These are phyloP conservation scores for Ibidorhyncha struthersii DNA, from an alignment of 2,113 vertebrate genomes.

Conservation along the genomic window DNA sequence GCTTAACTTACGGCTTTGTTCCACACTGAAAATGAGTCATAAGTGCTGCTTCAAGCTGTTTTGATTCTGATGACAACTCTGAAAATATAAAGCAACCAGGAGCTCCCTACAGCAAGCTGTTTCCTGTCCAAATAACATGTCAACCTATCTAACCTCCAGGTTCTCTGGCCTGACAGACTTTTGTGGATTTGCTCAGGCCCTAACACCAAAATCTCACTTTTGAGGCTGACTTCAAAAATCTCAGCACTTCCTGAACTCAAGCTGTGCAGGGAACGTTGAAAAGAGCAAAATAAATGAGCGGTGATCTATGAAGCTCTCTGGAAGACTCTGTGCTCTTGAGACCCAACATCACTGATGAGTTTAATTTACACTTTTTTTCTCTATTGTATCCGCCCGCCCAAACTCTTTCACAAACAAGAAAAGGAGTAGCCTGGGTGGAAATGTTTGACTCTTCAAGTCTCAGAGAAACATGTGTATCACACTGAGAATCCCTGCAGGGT, in stretches of 20 bases:
- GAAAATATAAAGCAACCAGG: constrained; percentile 7
- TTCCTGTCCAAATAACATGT: constrained; percentile 1
- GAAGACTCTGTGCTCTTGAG: not conserved
- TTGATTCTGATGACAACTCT: not conserved
- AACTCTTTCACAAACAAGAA: not conserved
- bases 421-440: not conserved
- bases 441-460: not conserved
- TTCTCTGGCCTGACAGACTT: not conserved
- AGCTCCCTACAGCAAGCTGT: not conserved
- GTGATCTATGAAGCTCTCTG: not conserved
- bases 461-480: not conserved
- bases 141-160: not conserved
- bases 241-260: not conserved
- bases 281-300: not conserved
- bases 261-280: fast-evolving
- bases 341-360: not conserved
- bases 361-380: not conserved
- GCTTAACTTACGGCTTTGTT: constrained; percentile 43
- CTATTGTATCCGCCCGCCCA: fast-evolving
- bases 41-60: constrained; percentile 44
- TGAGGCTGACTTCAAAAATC: not conserved
- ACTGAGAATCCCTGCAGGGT: not conserved
- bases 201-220: not conserved
- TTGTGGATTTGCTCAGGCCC: not conserved
- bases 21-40: constrained; percentile 35